Evolutionary conservation across 2,888 invertebrate species (phyloP).

Genomic region (Erebia epiphron): DNA sequence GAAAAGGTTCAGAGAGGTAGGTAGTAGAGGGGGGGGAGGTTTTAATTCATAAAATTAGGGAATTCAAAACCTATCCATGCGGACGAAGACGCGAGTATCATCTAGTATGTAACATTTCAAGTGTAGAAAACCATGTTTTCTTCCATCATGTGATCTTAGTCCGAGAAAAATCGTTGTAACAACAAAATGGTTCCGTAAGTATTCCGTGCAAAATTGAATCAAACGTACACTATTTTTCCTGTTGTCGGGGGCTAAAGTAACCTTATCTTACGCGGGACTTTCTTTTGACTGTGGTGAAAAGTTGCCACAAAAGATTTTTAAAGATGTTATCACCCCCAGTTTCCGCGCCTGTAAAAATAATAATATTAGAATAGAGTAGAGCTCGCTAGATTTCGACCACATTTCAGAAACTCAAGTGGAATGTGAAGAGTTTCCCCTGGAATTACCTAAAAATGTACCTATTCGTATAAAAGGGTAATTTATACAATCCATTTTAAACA

Average conservation of each 20-base stretch:
- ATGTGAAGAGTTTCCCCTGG: slow-evolving; percentile 35
- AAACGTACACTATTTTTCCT: slow-evolving; percentile 12
- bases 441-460: slow-evolving; percentile 37
- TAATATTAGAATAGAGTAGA: slow-evolving; percentile 39
- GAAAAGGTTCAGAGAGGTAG: too few relatives aligned
- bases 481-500: slow-evolving; percentile 20
- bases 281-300: slow-evolving; percentile 25
- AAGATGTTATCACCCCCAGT: slow-evolving; percentile 33
- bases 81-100: too few relatives aligned
- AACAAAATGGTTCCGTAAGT: neutral
- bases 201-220: slow-evolving; percentile 11
- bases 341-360: slow-evolving; percentile 33
- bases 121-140: neutral
- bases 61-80: too few relatives aligned
- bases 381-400: slow-evolving; percentile 38
- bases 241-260: slow-evolving; percentile 5
- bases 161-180: neutral
- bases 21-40: too few relatives aligned
- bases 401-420: slow-evolving; percentile 40
- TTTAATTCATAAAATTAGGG: too few relatives aligned
- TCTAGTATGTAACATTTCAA: too few relatives aligned
- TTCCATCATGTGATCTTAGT: neutral
- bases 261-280: slow-evolving; percentile 6
- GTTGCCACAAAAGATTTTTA: slow-evolving; percentile 29
- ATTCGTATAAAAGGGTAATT: slow-evolving; percentile 24